A percentile compares a stretch with the other conserved stretches of the same genome.
Conservation (phyloP, 2,888 invertebrate species). For the Dolichomitus sp. region DNA sequence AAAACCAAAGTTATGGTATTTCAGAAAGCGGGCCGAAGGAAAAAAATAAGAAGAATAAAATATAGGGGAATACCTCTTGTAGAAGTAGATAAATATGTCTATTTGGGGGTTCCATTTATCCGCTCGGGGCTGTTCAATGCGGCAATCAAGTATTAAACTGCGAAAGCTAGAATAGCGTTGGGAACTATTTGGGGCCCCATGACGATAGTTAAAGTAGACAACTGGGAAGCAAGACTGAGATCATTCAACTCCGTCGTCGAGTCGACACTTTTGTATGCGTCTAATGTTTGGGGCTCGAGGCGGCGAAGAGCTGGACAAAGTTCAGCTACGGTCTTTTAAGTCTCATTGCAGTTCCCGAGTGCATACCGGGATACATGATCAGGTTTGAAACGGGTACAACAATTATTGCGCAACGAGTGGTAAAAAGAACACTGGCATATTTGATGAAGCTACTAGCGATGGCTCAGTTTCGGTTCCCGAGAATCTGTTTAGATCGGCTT, state of each 20-base stretch:
- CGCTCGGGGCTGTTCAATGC: constrained; percentile 13
- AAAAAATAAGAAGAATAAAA: constrained; percentile 5
- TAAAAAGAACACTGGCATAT: constrained; percentile 14
- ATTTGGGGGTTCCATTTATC: constrained; percentile 39
- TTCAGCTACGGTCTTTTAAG: constrained; percentile 33
- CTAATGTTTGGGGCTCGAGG: constrained; percentile 25
- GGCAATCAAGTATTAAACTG: neutral
- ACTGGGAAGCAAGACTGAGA: constrained; percentile 34
- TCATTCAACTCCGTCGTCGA: constrained; percentile 14
- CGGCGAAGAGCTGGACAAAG: constrained; percentile 18
- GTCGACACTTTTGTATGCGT: constrained; percentile 19
- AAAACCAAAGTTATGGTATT: constrained; percentile 48
- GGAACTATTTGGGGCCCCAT: constrained; percentile 29
- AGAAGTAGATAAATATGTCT: constrained; percentile 38
- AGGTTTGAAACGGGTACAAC: constrained; percentile 40
- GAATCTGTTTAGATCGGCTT: constrained; percentile 6
- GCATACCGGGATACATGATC: constrained; percentile 45
- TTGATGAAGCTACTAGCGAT: constrained; percentile 6
- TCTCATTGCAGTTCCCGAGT: constrained; percentile 10
- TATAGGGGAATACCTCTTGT: constrained; percentile 21
- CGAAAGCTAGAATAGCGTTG: constrained; percentile 17
- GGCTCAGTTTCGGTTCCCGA: neutral
- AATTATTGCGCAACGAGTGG: neutral
- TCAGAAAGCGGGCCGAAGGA: constrained; percentile 31
- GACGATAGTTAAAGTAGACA: neutral